These are phyloP conservation scores for Gymnopithys bicolor DNA, from an alignment of 2,797 vertebrate genomes.

Conservation along the genomic window DNA sequence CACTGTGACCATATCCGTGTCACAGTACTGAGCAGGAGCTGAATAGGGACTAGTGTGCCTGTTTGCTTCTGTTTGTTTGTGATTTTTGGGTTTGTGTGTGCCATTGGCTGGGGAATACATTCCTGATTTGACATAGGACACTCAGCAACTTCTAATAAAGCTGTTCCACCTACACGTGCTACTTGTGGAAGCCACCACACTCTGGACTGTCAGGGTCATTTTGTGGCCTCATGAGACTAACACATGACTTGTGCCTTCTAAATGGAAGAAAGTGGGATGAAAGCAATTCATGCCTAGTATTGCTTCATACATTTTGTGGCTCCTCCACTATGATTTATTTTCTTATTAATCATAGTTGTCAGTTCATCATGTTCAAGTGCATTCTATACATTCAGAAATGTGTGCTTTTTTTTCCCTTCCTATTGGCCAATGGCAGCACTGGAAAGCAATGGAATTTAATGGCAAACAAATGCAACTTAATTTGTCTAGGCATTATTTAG, in stretches of 20 bases:
- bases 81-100: not conserved
- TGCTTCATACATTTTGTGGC: conserved; percentile 42
- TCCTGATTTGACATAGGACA: conserved; percentile 46
- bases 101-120: not conserved
- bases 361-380: not conserved
- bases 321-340: conserved; percentile 9
- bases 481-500: not conserved
- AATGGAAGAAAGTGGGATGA: not conserved
- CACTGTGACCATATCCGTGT: not conserved
- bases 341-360: not conserved
- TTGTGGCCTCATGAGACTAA: not conserved
- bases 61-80: not conserved
- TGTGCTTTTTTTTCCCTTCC: not conserved
- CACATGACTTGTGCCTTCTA: conserved; percentile 42
- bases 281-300: conserved; percentile 21
- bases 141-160: conserved; percentile 33
- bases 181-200: not conserved
- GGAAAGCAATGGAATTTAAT: not conserved
- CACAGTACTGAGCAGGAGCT: conserved; percentile 10
- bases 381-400: not conserved
- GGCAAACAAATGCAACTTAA: not conserved
- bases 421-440: not conserved
- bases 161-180: not conserved
- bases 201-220: not conserved
- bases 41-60: not conserved